Base-by-base conservation (phyloP, 2,797 vertebrate genomes). In the Eospalax fontanierii region DNA sequence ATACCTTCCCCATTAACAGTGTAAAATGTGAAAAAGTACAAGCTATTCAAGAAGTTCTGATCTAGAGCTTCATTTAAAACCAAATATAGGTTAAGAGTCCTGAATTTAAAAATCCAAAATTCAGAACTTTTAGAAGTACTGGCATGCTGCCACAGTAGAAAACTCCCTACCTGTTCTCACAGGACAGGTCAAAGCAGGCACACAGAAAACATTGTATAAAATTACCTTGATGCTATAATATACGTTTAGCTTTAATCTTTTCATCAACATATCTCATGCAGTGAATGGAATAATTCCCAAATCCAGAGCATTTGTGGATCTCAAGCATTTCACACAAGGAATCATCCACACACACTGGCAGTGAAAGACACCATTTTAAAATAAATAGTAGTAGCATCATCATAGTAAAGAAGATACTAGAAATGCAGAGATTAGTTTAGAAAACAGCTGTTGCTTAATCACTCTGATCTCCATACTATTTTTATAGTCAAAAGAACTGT, bases 401-500 rank as follows among this genome's bases (percentile, higher is more conserved):
- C 82, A 90, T 15, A 82, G 12, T 57, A 89, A 82, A 2, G 4
- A 89, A 63, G 28, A 76, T 91, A 70, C 68, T 35, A 73, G 24
- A 93, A 89, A 95, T 68, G 68, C n/a, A 93, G 38, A n/a, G 6
- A 94, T 78, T 81, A 92, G 6, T 82, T 91, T 28, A 93, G 38
- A 93, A 90, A 96, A 35, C 93, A 33, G 91, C 46, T 89, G 43
- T 54, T 83, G n/a, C 10, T 87, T 95, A 43, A 93, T 81, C 40
- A 90, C 54, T 28, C 26, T 79, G 16, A 93, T 76, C 28, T 50
- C 33, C 7, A 94, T 71, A 66, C 11, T 63, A 91, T 61, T 88
- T 93, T 59, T 57, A 89, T 2, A 81, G 43, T 94, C 90, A 16
- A 94, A 93, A 63, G 94, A 68, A 57, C 15, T 78, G 14, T 70